These are phyloP conservation scores for Falcunculus frontatus DNA, from an alignment of 2,113 vertebrate species.

Conservation along the genomic window DNA sequence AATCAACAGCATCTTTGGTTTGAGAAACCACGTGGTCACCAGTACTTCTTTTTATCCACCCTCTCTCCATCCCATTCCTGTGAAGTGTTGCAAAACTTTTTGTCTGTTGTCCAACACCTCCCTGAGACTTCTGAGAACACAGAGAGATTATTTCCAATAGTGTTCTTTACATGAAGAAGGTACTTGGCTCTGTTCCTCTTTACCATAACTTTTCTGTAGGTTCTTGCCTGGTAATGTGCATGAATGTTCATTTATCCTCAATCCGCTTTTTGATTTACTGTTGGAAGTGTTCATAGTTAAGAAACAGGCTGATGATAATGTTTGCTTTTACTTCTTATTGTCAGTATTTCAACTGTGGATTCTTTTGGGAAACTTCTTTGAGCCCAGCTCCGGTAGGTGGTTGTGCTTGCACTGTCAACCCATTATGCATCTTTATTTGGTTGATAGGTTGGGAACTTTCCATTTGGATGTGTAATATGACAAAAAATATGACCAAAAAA, in stretches of 20 bases:
- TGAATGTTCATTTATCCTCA: neutral
- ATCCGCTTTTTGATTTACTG: neutral
- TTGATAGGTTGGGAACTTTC: neutral
- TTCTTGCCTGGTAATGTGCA: neutral
- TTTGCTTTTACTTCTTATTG: neutral
- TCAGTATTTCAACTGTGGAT: neutral
- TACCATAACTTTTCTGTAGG: neutral
- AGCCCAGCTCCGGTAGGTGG: neutral
- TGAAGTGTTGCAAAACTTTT: neutral
- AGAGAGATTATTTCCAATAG: neutral
- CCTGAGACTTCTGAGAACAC: neutral
- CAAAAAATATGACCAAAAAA: neutral
- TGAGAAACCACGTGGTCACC: neutral
- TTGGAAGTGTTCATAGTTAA: neutral
- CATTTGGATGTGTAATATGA: neutral
- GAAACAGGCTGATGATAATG: neutral
- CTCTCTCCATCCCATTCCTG: neutral
- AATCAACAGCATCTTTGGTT: neutral
- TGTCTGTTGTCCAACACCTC: neutral
- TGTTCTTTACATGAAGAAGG: neutral
- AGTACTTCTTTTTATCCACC: neutral
- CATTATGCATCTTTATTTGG: neutral
- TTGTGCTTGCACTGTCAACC: accelerated
- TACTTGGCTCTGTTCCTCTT: neutral
- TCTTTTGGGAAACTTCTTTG: neutral